Conservation (phyloP, 2,888 invertebrate genomes). For the Apoda limacodes region DNA sequence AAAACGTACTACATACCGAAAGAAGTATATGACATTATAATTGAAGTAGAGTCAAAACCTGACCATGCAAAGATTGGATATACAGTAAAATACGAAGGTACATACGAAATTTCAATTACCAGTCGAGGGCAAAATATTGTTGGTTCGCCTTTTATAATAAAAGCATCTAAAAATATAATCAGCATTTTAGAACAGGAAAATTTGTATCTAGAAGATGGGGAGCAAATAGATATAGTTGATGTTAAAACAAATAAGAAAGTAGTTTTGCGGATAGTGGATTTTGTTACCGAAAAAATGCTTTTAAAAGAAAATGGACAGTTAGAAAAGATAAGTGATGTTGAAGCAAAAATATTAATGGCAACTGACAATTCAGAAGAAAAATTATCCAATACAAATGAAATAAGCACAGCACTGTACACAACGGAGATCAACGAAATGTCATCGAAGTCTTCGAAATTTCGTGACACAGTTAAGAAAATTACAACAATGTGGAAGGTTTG, state of each 20-base stretch:
- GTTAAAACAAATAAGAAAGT: constrained; percentile 56
- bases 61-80: constrained; percentile 67
- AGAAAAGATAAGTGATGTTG: constrained; percentile 56
- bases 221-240: constrained; percentile 60
- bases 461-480: constrained; percentile 34
- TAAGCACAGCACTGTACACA: constrained; percentile 15
- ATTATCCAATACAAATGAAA: constrained; percentile 15
- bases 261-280: constrained; percentile 63
- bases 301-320: constrained; percentile 61
- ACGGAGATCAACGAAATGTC: constrained; percentile 5
- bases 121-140: constrained; percentile 66
- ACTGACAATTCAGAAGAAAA: constrained; percentile 26
- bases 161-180: constrained; percentile 48
- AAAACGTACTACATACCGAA: constrained; percentile 61
- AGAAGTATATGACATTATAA: constrained; percentile 61
- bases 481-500: constrained; percentile 42
- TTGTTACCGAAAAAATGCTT: constrained; percentile 68
- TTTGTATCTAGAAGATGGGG: constrained; percentile 53
- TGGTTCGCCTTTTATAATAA: constrained; percentile 71
- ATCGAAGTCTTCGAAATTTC: constrained; percentile 8
- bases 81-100: constrained; percentile 59
- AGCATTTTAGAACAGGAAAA: constrained; percentile 43
- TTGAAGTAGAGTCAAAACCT: constrained; percentile 50
- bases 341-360: constrained; percentile 48
- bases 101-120: constrained; percentile 68